These are phyloP conservation scores for Seira ritae DNA, from an alignment of 2,888 invertebrate genomes.

Conservation along the genomic window DNA sequence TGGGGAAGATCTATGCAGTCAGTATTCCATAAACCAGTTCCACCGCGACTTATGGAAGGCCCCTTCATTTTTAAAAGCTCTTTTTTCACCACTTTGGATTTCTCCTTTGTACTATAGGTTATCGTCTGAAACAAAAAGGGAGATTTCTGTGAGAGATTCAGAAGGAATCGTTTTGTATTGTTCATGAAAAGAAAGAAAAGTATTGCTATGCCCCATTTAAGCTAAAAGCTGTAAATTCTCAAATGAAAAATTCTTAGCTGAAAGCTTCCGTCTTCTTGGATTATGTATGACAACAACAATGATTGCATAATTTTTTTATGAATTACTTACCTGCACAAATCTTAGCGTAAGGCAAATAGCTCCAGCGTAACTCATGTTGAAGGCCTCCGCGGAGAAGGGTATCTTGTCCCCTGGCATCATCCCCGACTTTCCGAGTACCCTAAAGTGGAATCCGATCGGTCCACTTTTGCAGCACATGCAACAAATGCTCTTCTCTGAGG, in stretches of 20 bases:
- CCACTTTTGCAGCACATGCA: constrained; percentile 63
- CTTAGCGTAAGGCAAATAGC: constrained; percentile 42
- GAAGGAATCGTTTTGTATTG: no score
- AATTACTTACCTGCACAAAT: constrained; percentile 64
- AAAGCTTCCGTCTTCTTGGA: no score
- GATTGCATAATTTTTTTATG: no score
- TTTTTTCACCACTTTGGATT: constrained; percentile 40
- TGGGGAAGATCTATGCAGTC: constrained; percentile 48
- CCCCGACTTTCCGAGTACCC: constrained; percentile 50
- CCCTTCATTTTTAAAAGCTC: constrained; percentile 55
- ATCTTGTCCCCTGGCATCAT: constrained; percentile 54
- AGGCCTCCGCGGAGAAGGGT: constrained; percentile 56
- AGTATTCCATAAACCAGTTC: constrained; percentile 51
- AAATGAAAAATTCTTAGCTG: no score
- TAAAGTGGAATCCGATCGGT: constrained; percentile 59
- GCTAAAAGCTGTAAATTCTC: no score
- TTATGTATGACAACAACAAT: no score
- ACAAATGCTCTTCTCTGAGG: constrained; percentile 52
- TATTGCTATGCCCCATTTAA: no score
- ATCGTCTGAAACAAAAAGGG: constrained; percentile 52
- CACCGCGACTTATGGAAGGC: constrained; percentile 50
- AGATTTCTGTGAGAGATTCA: no score
- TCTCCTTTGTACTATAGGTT: constrained; percentile 52
- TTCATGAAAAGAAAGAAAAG: no score
- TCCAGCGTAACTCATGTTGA: constrained; percentile 58